These are phyloP conservation scores for Melospiza melodia DNA, from an alignment of 2,113 vertebrate genomes.

Conservation along the genomic window DNA sequence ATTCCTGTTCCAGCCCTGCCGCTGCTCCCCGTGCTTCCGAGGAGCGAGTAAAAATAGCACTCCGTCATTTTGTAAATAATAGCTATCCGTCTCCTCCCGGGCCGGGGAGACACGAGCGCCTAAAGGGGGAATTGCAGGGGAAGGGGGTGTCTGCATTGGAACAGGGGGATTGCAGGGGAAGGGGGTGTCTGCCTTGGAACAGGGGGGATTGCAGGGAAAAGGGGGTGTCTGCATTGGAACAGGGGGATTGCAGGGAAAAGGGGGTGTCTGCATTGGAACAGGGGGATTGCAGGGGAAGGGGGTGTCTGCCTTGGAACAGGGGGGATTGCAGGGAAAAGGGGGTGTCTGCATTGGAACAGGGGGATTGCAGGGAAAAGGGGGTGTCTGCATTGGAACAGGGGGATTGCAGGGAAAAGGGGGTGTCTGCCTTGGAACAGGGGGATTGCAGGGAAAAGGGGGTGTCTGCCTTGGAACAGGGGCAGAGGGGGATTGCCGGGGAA, in stretches of 20 bases:
- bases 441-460: too few species aligned
- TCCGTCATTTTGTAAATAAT: slow-evolving; percentile 61
- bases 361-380: background rate
- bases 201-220: background rate
- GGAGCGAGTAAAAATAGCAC: slow-evolving; percentile 65
- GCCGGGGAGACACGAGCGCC: background rate
- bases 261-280: too few species aligned
- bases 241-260: too few species aligned
- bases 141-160: background rate
- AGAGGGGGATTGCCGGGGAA: background rate
- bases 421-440: too few species aligned
- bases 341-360: background rate
- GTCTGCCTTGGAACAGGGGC: too few species aligned
- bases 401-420: too few species aligned
- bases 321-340: background rate
- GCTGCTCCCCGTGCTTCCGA: slow-evolving; percentile 37
- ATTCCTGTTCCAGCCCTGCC: slow-evolving; percentile 44
- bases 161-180: background rate
- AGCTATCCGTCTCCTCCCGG: slow-evolving; percentile 14
- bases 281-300: background rate
- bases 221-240: too few species aligned
- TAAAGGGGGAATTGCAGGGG: background rate
- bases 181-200: background rate
- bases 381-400: background rate
- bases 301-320: background rate